phyloP scores from a whole-genome alignment of 1,140 invertebrate genomes.

The Littorina saxatilis region DNA sequence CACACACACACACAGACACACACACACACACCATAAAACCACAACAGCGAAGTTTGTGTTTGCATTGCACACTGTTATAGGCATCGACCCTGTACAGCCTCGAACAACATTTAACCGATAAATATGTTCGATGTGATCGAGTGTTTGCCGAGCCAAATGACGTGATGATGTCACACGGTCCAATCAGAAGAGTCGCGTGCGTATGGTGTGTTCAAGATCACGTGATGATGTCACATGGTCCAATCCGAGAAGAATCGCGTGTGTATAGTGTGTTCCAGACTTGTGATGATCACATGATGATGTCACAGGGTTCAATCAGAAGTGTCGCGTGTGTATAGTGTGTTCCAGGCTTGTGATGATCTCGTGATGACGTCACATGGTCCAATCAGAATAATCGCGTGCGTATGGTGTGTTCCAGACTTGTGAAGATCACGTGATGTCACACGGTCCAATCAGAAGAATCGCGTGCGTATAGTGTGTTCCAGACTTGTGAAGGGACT shows the following conservation, averaged over 20 bases:
- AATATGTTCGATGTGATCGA: not conserved
- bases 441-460: not conserved
- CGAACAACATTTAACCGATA: not conserved
- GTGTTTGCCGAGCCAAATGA: not conserved
- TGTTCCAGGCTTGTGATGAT: conserved; percentile 21
- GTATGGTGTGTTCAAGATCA: not conserved
- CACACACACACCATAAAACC: conserved; percentile 1
- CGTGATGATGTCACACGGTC: not conserved
- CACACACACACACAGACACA: not conserved
- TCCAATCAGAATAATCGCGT: not conserved
- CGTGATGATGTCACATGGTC: not conserved
- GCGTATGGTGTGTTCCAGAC: conserved; percentile 34
- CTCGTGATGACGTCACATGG: not conserved
- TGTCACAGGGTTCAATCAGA: not conserved
- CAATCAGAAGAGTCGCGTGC: not conserved
- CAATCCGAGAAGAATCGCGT: not conserved
- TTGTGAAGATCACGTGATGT: conserved; percentile 29
- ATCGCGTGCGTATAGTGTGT: conserved; percentile 19
- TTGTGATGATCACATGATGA: conserved; percentile 18
- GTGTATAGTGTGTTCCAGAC: conserved; percentile 35
- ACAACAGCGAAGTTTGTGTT: not conserved
- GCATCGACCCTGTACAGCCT: not conserved
- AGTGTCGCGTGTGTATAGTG: not conserved
- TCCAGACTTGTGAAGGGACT: conserved; percentile 46
- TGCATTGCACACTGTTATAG: too few species aligned